phyloP scores from a whole-genome alignment of 2,888 invertebrate genomes.

The Octonoba sinensis region DNA sequence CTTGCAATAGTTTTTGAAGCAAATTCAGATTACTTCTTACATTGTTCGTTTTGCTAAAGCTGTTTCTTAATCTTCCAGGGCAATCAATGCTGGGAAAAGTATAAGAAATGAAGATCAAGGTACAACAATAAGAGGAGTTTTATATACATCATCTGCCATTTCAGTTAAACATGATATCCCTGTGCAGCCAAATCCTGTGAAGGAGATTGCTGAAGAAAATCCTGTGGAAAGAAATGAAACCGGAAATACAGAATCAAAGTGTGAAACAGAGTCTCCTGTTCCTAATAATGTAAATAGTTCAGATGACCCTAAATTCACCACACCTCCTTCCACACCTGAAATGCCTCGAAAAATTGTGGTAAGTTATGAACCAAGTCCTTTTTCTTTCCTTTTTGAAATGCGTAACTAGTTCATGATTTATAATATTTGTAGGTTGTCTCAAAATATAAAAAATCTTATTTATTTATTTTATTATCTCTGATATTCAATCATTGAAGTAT shows the following conservation, averaged over 20 bases:
- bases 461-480: background rate
- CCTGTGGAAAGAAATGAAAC: background rate
- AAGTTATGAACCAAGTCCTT: background rate
- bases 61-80: constrained; percentile 68
- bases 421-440: no score
- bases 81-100: constrained; percentile 85
- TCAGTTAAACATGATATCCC: constrained; percentile 20
- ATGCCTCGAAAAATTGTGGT: constrained; percentile 43
- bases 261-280: constrained; percentile 12
- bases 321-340: constrained; percentile 61
- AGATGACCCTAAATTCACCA: constrained; percentile 57
- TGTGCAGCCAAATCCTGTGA: background rate
- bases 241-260: background rate
- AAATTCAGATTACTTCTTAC: no score
- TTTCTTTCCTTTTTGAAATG: background rate
- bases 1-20: no score
- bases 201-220: background rate
- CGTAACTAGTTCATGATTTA: background rate
- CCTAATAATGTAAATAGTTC: constrained; percentile 6
- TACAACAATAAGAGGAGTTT: constrained; percentile 68
- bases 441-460: background rate
- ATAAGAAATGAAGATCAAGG: constrained; percentile 84
- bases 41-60: no score
- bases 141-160: constrained; percentile 61
- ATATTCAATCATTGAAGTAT: background rate